Percentiles rank a stretch among this genome's conserved stretches.
Conservation (phyloP, 2,113 vertebrate genomes). For the Ellobius talpinus region DNA sequence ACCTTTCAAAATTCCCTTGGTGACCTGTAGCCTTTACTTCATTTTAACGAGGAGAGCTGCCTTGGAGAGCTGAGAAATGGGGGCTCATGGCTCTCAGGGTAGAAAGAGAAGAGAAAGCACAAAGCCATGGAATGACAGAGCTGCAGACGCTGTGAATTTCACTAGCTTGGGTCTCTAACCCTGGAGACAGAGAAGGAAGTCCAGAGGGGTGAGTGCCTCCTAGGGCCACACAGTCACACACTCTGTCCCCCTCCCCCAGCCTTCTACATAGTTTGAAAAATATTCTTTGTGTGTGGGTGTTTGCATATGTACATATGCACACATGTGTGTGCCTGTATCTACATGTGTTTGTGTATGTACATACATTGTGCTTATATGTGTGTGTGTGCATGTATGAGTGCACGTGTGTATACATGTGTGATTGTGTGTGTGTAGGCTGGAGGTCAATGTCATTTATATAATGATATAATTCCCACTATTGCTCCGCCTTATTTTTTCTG, state of each 20-base stretch:
- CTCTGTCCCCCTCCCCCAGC: not conserved
- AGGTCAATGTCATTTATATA: not conserved
- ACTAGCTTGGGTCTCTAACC: not conserved
- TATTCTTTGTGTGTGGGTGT: not conserved
- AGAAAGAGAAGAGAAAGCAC: not conserved
- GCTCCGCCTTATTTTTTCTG: not conserved
- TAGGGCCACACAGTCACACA: not conserved
- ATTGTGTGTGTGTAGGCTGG: not conserved
- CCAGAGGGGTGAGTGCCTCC: not conserved
- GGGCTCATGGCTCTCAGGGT: not conserved
- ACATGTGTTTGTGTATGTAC: not conserved
- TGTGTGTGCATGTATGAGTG: not conserved
- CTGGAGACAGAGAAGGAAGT: not conserved
- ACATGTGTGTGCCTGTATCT: no score
- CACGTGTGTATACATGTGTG: not conserved
- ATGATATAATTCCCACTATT: no score
- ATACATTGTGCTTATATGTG: not conserved
- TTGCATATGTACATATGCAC: not conserved
- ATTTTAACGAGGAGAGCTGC: slow-evolving; percentile 26
- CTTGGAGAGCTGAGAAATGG: slow-evolving; percentile 32
- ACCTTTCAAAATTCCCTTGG: slow-evolving; percentile 58
- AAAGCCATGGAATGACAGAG: rapidly evolving
- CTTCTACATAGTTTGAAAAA: not conserved
- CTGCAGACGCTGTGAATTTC: not conserved
- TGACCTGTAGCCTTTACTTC: slow-evolving; percentile 52